Evolutionary conservation across 2,113 vertebrate species (phyloP).

Genomic region (Eudorcas thomsonii): DNA sequence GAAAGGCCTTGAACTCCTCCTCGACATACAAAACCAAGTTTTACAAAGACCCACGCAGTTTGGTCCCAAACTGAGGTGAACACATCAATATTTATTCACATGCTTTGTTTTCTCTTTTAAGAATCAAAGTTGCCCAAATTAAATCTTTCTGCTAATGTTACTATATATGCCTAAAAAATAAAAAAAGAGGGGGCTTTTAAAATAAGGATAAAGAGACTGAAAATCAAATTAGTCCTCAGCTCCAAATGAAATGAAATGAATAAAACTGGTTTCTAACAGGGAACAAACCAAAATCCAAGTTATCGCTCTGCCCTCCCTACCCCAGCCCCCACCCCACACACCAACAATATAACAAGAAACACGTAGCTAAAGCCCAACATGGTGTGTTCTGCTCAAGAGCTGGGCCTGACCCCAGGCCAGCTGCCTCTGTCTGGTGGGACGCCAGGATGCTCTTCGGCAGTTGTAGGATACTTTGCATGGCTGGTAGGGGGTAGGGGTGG

Average conservation of each 20-base stretch:
- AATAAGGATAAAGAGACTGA: conserved; percentile 67
- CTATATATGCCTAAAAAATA: conserved; percentile 76
- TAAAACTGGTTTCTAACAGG: conserved; percentile 77
- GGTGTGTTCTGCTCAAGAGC: conserved; percentile 55
- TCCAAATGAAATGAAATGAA: conserved; percentile 78
- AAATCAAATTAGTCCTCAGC: conserved; percentile 65
- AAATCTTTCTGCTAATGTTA: conserved; percentile 71
- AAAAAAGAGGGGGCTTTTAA: conserved; percentile 47
- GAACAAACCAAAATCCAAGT: conserved; percentile 76
- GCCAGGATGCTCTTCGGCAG: conserved; percentile 10
- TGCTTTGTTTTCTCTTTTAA: conserved; percentile 79
- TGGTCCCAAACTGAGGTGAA: conserved; percentile 83
- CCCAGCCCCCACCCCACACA: conserved; percentile 63
- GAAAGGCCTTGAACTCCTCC: conserved; percentile 80
- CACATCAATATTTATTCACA: conserved; percentile 86
- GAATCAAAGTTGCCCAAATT: conserved; percentile 82
- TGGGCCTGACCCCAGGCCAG: conserved; percentile 59
- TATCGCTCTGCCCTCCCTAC: conserved; percentile 63
- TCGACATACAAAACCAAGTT: conserved; percentile 72
- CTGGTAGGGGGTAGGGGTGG: conserved; percentile 22
- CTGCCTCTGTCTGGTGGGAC: conserved; percentile 55
- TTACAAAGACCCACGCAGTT: conserved; percentile 79
- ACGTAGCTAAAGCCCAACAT: conserved; percentile 59
- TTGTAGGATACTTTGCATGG: background rate
- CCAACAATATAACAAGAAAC: conserved; percentile 65